Percentiles rank a stretch among this genome's conserved stretches.
Conservation (phyloP, 2,888 invertebrate genomes). For the Stegana nigrithorax region DNA sequence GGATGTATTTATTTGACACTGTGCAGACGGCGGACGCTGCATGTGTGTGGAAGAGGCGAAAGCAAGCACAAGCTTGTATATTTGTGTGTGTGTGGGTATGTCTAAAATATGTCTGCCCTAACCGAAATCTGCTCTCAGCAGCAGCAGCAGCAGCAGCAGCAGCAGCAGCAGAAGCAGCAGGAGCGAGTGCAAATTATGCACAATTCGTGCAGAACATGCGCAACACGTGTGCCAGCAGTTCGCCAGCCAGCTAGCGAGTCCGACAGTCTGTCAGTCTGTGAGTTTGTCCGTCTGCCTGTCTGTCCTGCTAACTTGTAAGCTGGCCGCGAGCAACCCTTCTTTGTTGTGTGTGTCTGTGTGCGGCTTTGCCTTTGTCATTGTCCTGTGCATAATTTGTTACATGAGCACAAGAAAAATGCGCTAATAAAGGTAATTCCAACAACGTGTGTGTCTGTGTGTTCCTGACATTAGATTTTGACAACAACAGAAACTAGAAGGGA, state of each 20-base stretch:
- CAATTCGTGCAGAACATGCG: slow-evolving; percentile 38
- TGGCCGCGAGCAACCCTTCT: not conserved
- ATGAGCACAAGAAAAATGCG: slow-evolving; percentile 26
- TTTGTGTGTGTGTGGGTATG: too few relatives aligned
- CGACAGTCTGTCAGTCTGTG: too few relatives aligned
- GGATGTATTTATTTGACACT: not conserved
- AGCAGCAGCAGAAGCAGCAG: not conserved
- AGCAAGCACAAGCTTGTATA: too few relatives aligned
- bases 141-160: not conserved
- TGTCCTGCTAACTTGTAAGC: not conserved
- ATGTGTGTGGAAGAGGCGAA: not conserved
- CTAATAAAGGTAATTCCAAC: slow-evolving; percentile 54
- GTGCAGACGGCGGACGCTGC: not conserved
- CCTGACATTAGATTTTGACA: slow-evolving; percentile 4
- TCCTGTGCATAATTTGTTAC: not conserved
- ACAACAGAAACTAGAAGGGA: too few relatives aligned
- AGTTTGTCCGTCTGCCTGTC: slow-evolving; percentile 10
- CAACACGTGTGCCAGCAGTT: slow-evolving; percentile 42
- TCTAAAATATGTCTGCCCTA: not conserved
- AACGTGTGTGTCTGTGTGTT: not conserved
- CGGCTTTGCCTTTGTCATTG: too few relatives aligned
- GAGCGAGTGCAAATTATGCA: slow-evolving; percentile 5
- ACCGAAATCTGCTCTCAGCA: not conserved
- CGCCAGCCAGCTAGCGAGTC: not conserved
- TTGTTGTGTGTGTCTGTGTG: too few relatives aligned